Percentiles rank a stretch among this genome's conserved stretches.
These are phyloP conservation scores for Deladenus siricidicola DNA, from an alignment of 2,888 invertebrate species.

Conservation along the genomic window DNA sequence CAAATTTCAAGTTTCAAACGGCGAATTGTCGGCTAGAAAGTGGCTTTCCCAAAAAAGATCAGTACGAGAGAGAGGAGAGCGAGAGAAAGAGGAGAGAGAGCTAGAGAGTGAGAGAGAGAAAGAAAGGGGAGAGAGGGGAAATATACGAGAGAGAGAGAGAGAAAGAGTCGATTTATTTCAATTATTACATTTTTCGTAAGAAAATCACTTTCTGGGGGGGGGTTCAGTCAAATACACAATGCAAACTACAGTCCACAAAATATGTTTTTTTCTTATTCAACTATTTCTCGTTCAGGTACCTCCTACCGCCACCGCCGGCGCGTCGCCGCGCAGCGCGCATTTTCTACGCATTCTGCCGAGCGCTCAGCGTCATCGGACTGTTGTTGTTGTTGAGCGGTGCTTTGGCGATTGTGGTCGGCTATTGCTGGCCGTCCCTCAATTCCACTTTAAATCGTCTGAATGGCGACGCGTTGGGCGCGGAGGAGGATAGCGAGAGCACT, in stretches of 20 bases:
- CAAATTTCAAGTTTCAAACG: no score
- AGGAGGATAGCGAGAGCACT: background rate
- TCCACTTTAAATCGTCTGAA: background rate
- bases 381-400: slow-evolving; percentile 47
- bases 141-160: background rate
- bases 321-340: slow-evolving; percentile 40
- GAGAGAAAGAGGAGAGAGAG: background rate
- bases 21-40: no score
- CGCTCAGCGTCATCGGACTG: slow-evolving; percentile 46
- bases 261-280: background rate
- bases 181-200: no score
- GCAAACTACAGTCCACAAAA: background rate
- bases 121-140: background rate
- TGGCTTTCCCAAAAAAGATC: no score
- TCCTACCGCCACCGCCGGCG: slow-evolving; percentile 48
- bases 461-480: background rate
- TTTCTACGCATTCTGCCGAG: slow-evolving; percentile 44
- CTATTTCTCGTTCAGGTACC: slow-evolving; percentile 40
- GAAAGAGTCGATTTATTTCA: no score
- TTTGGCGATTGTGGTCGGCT: slow-evolving; percentile 46
- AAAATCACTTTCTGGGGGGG: background rate
- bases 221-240: background rate
- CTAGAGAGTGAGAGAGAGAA: background rate
- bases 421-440: slow-evolving; percentile 40
- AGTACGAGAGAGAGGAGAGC: background rate